phyloP scores from a whole-genome alignment of 2,113 vertebrate genomes.

The Mustelus asterias region DNA sequence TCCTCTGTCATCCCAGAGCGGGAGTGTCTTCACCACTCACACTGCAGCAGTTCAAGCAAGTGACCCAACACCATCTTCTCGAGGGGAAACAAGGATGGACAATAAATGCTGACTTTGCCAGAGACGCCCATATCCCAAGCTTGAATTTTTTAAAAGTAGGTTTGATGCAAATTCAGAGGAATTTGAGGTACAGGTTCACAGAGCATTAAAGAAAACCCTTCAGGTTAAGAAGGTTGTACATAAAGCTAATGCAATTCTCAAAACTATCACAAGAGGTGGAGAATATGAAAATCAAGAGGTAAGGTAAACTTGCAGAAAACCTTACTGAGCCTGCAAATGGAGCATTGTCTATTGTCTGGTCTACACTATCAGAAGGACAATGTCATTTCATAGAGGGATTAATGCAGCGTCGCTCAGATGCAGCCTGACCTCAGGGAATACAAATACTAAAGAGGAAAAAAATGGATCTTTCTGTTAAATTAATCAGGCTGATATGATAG shows the following conservation, averaged over 20 bases:
- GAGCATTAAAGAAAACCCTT: neutral
- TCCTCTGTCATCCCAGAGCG: neutral
- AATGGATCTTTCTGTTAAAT: neutral
- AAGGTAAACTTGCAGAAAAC: neutral
- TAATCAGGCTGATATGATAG: neutral
- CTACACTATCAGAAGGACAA: neutral
- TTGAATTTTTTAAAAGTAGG: neutral
- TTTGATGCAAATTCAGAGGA: neutral
- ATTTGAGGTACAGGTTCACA: neutral
- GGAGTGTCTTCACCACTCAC: neutral
- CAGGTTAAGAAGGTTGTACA: neutral
- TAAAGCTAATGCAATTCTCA: neutral
- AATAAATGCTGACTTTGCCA: neutral
- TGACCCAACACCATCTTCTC: neutral
- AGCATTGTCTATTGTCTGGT: neutral
- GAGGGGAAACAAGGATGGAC: neutral
- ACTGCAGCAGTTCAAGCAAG: neutral
- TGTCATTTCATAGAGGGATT: neutral
- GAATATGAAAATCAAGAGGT: neutral
- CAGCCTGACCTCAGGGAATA: neutral
- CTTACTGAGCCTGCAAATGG: neutral
- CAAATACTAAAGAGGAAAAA: neutral
- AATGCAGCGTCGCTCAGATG: neutral
- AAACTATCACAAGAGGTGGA: neutral
- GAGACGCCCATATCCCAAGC: neutral